phyloP scores from a whole-genome alignment of 2,113 vertebrate genomes.

The Anhinga rufa region DNA sequence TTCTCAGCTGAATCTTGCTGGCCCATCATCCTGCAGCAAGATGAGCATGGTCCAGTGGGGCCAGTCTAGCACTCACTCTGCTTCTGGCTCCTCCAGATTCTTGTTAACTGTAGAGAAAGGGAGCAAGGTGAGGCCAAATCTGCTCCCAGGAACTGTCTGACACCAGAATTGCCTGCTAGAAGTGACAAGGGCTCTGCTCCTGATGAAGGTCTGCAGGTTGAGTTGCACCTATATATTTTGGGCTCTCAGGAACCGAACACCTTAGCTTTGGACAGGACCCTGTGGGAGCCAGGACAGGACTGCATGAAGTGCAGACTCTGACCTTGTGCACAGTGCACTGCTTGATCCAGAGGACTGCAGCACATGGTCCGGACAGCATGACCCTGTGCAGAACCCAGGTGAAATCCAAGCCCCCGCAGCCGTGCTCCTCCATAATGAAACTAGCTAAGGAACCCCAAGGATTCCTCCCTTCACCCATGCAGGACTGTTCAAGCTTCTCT shows the following conservation, averaged over 20 bases:
- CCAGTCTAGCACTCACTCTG: neutral
- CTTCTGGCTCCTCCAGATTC: neutral
- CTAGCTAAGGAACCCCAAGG: neutral
- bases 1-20: neutral
- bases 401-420: neutral
- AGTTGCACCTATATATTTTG: neutral
- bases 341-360: neutral
- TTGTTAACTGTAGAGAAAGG: neutral
- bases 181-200: neutral
- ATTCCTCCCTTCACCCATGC: neutral
- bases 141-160: neutral
- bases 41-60: neutral
- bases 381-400: neutral
- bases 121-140: neutral
- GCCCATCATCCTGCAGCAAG: neutral
- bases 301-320: neutral
- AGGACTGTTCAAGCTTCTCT: neutral
- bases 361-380: neutral
- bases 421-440: neutral
- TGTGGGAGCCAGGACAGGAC: neutral
- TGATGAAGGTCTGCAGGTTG: neutral
- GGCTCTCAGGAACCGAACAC: neutral
- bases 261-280: neutral
- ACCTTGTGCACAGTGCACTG: neutral
- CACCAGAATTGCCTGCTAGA: neutral